These are phyloP conservation scores for Strigamia transsilvanica DNA, from an alignment of 2,888 invertebrate genomes.

Conservation along the genomic window DNA sequence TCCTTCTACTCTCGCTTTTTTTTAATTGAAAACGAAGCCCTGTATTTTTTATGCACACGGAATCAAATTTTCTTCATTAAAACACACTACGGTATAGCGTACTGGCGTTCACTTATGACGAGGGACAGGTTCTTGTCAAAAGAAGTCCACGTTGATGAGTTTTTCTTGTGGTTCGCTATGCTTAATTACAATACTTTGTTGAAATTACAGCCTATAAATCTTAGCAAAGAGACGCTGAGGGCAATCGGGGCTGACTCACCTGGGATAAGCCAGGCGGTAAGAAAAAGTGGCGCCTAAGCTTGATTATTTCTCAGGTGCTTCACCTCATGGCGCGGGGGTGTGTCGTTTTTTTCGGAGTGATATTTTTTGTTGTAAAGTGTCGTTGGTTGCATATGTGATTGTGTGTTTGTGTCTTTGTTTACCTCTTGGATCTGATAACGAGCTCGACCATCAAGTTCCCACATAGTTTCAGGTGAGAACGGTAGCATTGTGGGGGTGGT, in stretches of 20 bases:
- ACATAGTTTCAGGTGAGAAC: constrained; percentile 45
- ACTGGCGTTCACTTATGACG: neutral
- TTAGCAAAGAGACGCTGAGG: constrained; percentile 41
- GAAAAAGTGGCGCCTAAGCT: constrained; percentile 36
- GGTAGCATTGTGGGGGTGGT: constrained; percentile 48
- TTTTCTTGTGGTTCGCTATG: constrained; percentile 46
- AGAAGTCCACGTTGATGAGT: constrained; percentile 45
- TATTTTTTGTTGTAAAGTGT: constrained; percentile 24
- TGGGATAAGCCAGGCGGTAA: constrained; percentile 43
- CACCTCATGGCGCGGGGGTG: constrained; percentile 48
- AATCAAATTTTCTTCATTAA: constrained; percentile 40
- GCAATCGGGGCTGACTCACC: constrained; percentile 40
- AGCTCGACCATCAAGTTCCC: constrained; percentile 44
- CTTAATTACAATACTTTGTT: constrained; percentile 51
- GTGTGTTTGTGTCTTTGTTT: constrained; percentile 20
- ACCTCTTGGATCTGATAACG: constrained; percentile 41
- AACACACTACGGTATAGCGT: neutral
- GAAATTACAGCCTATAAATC: constrained; percentile 51
- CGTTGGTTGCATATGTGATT: neutral
- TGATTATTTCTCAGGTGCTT: constrained; percentile 48
- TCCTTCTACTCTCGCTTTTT: neutral
- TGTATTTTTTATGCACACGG: constrained; percentile 1
- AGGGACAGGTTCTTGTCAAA: neutral
- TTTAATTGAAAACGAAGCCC: constrained; percentile 4
- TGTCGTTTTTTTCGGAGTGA: neutral